Conservation (phyloP, 2,113 vertebrate genomes). For the Dromiciops gliroides region DNA sequence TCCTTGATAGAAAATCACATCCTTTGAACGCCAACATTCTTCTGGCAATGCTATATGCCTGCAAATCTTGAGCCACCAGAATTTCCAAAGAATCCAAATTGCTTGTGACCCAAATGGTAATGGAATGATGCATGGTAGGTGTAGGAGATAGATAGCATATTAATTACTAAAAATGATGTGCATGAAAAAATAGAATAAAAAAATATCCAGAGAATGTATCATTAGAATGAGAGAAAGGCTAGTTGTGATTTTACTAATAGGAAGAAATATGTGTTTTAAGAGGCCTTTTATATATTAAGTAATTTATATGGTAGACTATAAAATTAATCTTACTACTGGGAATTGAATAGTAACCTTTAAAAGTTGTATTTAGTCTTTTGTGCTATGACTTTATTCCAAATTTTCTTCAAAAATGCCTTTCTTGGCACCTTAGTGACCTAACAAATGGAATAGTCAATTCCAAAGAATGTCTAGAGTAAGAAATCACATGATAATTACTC, state of each 20-base stretch:
- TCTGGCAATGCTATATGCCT: no score
- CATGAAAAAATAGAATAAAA: neutral
- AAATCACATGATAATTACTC: neutral
- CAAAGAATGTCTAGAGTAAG: constrained; percentile 19
- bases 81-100: no score
- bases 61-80: no score
- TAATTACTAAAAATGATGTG: no score
- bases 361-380: neutral
- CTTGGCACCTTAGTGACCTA: neutral
- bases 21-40: no score
- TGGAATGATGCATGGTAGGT: no score
- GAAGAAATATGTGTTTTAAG: neutral
- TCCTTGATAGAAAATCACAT: no score
- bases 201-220: neutral
- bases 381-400: neutral
- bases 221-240: neutral
- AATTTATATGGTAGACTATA: neutral
- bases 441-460: constrained; percentile 31
- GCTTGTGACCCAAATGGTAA: no score
- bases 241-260: neutral
- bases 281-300: neutral
- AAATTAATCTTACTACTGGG: neutral
- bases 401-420: neutral
- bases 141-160: no score
- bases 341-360: neutral